phyloP scores from a whole-genome alignment of 2,797 vertebrate genomes.

The Rhynchotus rufescens region DNA sequence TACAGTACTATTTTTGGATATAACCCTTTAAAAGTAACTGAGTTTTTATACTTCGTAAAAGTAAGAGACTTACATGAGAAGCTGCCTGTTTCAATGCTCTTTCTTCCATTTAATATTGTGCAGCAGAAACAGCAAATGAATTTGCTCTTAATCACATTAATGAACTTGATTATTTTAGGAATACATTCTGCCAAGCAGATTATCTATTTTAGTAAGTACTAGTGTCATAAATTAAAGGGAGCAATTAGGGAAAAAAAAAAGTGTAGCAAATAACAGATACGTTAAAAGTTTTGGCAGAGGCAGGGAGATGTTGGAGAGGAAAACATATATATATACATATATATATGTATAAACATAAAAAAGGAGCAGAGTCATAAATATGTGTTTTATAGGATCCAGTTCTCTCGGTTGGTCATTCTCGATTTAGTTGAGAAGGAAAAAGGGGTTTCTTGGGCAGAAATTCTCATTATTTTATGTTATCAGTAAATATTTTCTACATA shows the following conservation, averaged over 20 bases:
- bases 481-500: rapidly evolving
- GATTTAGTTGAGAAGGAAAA: neutral
- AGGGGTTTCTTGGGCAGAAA: neutral
- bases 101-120: neutral
- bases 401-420: neutral
- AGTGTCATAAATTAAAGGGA: neutral
- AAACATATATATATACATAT: too few relatives aligned
- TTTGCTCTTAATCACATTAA: conserved; percentile 48
- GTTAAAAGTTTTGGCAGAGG: neutral
- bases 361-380: neutral
- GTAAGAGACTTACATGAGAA: neutral
- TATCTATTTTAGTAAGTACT: conserved; percentile 38
- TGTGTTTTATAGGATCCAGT: neutral
- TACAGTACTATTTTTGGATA: conserved; percentile 34
- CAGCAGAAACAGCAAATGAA: neutral
- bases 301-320: neutral
- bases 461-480: neutral
- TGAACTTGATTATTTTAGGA: conserved; percentile 48
- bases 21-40: conserved; percentile 32
- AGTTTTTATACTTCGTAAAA: neutral
- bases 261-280: neutral
- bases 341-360: neutral
- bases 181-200: conserved; percentile 13
- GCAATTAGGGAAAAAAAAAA: neutral
- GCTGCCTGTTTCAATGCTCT: neutral